Conservation (phyloP, 2,888 invertebrate genomes). For the Hydraecia micacea region DNA sequence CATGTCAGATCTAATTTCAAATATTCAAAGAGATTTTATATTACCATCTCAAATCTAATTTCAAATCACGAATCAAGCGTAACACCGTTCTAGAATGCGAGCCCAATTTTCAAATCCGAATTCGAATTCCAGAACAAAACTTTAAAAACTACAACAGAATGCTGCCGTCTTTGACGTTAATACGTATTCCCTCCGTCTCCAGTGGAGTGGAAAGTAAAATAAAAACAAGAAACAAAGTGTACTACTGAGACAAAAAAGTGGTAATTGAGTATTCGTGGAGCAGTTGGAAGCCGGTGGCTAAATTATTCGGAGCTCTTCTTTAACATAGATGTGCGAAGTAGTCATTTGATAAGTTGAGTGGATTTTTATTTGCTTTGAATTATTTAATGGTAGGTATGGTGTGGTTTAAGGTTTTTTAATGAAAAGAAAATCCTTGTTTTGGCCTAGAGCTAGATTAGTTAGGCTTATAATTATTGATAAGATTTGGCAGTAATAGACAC, state of each 20-base stretch:
- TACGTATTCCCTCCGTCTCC: conserved; percentile 61
- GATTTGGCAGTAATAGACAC: background rate
- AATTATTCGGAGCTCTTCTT: conserved; percentile 76
- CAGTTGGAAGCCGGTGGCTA: conserved; percentile 76
- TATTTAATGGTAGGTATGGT: conserved; percentile 44
- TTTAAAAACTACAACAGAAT: conserved; percentile 60
- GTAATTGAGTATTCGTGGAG: conserved; percentile 83
- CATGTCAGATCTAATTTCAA: background rate
- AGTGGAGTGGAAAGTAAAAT: conserved; percentile 68
- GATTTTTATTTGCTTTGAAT: conserved; percentile 58
- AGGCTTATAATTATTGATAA: background rate
- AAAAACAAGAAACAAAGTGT: conserved; percentile 73
- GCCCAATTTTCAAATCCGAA: conserved; percentile 45
- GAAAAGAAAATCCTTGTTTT: background rate
- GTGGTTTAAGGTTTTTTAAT: background rate
- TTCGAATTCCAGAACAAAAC: conserved; percentile 45
- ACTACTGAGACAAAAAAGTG: conserved; percentile 79
- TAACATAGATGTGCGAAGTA: conserved; percentile 71
- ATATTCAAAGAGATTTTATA: background rate
- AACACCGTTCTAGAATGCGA: conserved; percentile 15
- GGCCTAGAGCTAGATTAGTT: no score
- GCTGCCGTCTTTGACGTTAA: conserved; percentile 59
- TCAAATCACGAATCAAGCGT: background rate
- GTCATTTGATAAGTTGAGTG: conserved; percentile 63
- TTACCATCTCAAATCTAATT: background rate